A percentile compares a stretch with the other conserved stretches of the same genome.
These are phyloP conservation scores for Schizaphis graminum DNA, from an alignment of 2,888 invertebrate genomes.

Conservation along the genomic window DNA sequence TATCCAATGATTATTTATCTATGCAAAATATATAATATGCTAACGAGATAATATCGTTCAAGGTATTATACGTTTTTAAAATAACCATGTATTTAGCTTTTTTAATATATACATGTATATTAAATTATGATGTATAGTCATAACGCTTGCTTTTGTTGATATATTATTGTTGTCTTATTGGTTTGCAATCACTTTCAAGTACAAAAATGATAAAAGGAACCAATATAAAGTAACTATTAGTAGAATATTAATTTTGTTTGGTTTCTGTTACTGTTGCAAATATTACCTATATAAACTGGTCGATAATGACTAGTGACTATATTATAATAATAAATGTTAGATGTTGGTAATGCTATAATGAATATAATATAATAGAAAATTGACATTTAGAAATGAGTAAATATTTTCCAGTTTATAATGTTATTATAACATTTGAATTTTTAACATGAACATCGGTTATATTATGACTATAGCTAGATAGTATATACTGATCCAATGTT, in stretches of 20 bases:
- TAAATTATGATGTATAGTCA: background rate
- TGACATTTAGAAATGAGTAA: background rate
- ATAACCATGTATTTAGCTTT: background rate
- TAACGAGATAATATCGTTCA: background rate
- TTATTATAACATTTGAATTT: background rate
- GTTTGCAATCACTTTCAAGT: background rate
- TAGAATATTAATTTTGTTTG: background rate
- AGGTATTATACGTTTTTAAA: slow-evolving; percentile 16
- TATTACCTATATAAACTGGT: background rate
- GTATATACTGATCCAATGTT: background rate
- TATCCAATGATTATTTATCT: background rate
- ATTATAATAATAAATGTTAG: background rate
- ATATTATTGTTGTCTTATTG: background rate
- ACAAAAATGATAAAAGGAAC: background rate
- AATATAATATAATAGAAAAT: background rate
- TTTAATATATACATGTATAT: background rate
- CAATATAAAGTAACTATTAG: background rate
- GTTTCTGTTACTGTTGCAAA: background rate
- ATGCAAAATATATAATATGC: background rate
- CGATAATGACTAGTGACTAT: background rate
- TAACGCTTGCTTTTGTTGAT: background rate
- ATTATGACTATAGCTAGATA: background rate
- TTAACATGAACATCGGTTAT: background rate
- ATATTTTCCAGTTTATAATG: background rate
- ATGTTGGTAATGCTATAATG: background rate